A percentile compares a stretch with the other conserved stretches of the same genome.
Evolutionary conservation across 1,140 invertebrate species (phyloP).

Genomic region (Sitodiplosis mosellana): DNA sequence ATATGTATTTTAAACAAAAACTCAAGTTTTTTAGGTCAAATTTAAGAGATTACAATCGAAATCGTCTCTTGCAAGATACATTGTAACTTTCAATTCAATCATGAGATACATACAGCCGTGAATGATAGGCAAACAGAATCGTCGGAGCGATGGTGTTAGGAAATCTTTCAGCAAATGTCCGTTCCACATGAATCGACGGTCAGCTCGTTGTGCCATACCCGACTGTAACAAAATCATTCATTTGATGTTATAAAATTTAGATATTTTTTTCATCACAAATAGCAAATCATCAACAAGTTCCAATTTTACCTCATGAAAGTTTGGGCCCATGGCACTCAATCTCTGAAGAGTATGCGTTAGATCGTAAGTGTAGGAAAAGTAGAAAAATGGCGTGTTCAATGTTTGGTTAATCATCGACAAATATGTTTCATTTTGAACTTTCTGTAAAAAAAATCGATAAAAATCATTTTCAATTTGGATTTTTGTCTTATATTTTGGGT

Average conservation of each 20-base stretch:
- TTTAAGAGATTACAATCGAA: neutral
- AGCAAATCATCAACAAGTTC: no score
- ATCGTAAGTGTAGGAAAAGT: constrained; percentile 88
- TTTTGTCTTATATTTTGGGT: constrained; percentile 3
- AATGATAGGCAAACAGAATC: constrained; percentile 72
- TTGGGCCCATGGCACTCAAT: constrained; percentile 68
- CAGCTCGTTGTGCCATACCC: constrained; percentile 56
- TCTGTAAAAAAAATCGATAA: constrained; percentile 24
- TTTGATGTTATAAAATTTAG: no score
- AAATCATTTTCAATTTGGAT: no score
- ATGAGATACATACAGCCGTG: constrained; percentile 69
- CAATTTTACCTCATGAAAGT: constrained; percentile 49
- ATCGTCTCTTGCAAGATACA: neutral
- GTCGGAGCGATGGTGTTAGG: constrained; percentile 44
- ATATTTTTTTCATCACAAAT: no score
- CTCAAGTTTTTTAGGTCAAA: constrained; percentile 1
- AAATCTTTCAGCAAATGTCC: constrained; percentile 52
- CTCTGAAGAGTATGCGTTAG: constrained; percentile 82
- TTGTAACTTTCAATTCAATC: neutral
- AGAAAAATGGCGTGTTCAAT: constrained; percentile 64
- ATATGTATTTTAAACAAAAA: constrained; percentile 3
- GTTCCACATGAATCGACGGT: constrained; percentile 89
- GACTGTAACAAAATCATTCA: constrained; percentile 35
- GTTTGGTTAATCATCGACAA: constrained; percentile 62
- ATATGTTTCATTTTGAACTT: constrained; percentile 58